Conservation (phyloP, 2,113 vertebrate genomes). For the Anarrhichthys ocellatus region DNA sequence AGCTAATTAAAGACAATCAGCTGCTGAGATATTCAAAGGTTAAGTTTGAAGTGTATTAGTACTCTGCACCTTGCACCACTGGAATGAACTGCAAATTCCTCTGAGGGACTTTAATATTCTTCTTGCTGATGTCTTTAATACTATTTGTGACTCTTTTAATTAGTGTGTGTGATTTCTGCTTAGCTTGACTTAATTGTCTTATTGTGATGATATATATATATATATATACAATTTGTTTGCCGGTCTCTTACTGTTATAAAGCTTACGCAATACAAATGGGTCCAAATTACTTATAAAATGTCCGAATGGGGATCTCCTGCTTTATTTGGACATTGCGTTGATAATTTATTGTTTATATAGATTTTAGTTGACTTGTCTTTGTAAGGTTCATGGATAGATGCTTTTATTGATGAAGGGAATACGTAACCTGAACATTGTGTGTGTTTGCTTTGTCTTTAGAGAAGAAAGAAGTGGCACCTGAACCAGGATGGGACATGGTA, state of each 20-base stretch:
- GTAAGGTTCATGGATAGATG: neutral
- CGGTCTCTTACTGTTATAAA: neutral
- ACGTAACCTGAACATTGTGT: neutral
- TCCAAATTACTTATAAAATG: neutral
- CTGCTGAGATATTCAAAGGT: no score
- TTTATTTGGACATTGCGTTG: neutral
- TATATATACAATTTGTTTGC: neutral
- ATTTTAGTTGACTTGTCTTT: neutral
- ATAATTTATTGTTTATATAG: neutral
- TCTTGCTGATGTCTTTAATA: neutral
- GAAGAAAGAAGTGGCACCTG: neutral
- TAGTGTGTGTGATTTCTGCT: neutral
- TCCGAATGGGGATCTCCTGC: neutral
- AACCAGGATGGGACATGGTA: constrained; percentile 3
- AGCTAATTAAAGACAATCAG: no score
- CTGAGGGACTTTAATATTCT: neutral
- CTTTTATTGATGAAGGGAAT: neutral
- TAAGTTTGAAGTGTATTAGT: no score
- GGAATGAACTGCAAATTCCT: neutral
- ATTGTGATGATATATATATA: neutral
- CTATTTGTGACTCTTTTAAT: neutral
- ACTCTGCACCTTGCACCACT: neutral
- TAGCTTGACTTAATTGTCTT: neutral
- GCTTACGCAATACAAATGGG: no score
- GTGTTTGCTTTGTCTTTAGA: constrained; percentile 24